phyloP scores from a whole-genome alignment of 92 coral and sea anemone genomes.

The Porites divaricata region DNA sequence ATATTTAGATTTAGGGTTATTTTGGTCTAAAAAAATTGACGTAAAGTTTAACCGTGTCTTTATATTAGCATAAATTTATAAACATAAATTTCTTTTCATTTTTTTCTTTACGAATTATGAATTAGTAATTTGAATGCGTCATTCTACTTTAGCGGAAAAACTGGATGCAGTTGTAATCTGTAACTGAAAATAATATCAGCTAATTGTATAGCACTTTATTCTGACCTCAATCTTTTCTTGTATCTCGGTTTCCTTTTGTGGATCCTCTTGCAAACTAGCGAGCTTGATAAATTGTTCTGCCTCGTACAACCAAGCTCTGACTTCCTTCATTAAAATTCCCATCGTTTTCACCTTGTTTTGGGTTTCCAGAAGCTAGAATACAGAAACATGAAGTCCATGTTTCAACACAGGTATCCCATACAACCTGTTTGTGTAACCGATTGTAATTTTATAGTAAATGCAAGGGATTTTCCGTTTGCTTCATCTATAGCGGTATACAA shows the following conservation, averaged over 20 bases:
- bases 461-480: too few species aligned
- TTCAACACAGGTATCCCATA: background rate
- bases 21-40: too few species aligned
- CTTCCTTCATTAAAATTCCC: conserved; percentile 46
- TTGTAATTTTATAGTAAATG: background rate
- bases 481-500: too few species aligned
- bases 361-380: conserved; percentile 36
- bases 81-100: too few species aligned
- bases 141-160: too few species aligned
- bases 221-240: conserved; percentile 58
- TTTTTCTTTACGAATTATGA: too few species aligned
- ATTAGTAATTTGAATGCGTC: too few species aligned
- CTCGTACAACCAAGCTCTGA: conserved; percentile 61
- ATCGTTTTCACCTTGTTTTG: conserved; percentile 44
- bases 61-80: too few species aligned
- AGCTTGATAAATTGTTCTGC: conserved; percentile 39
- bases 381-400: background rate
- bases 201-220: background rate
- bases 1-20: too few species aligned
- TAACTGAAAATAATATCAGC: too few species aligned
- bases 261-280: conserved; percentile 7
- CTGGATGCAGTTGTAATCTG: too few species aligned
- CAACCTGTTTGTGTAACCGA: background rate
- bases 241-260: conserved; percentile 34
- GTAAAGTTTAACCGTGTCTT: too few species aligned